Evolutionary conservation across 1,140 invertebrate species (phyloP).

Genomic region (Drosophila obscura): DNA sequence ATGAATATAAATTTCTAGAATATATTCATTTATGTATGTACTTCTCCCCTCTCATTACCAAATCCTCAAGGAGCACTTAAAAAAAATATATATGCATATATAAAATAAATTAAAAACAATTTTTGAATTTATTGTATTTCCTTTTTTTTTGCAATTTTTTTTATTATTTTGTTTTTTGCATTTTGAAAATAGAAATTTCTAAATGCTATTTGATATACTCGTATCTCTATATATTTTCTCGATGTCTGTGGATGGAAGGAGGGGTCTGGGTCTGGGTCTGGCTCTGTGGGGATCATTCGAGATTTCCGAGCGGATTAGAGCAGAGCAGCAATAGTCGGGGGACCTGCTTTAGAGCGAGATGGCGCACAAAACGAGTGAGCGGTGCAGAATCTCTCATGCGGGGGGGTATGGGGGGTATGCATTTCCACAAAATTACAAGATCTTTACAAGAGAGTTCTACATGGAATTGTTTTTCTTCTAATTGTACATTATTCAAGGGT

Average conservation of each 20-base stretch:
- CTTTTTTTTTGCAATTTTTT: conserved; percentile 23
- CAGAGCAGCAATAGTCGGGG: conserved; percentile 35
- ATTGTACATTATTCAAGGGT: too few species aligned
- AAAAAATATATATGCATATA: too few species aligned
- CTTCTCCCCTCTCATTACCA: too few species aligned
- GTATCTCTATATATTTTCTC: conserved; percentile 9
- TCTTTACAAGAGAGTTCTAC: background rate
- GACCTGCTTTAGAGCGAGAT: conserved; percentile 33
- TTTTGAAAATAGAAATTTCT: conserved; percentile 51
- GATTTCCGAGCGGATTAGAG: conserved; percentile 38
- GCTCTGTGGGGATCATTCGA: conserved; percentile 10
- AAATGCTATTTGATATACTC: conserved; percentile 63
- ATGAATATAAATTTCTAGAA: too few species aligned
- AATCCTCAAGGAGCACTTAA: too few species aligned
- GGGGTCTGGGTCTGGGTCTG: conserved; percentile 13
- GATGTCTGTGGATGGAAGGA: too few species aligned
- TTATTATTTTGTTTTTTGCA: conserved; percentile 24
- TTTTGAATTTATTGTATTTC: background rate
- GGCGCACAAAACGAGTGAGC: conserved; percentile 6
- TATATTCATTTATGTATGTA: too few species aligned
- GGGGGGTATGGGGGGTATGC: too few species aligned
- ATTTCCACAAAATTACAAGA: conserved; percentile 19
- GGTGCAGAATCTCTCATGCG: too few species aligned
- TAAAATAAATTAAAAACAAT: background rate
- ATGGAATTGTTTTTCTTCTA: too few species aligned